Evolutionary conservation across 2,888 invertebrate genomes (phyloP).

Genomic region (Macrosoma leucophasiata): DNA sequence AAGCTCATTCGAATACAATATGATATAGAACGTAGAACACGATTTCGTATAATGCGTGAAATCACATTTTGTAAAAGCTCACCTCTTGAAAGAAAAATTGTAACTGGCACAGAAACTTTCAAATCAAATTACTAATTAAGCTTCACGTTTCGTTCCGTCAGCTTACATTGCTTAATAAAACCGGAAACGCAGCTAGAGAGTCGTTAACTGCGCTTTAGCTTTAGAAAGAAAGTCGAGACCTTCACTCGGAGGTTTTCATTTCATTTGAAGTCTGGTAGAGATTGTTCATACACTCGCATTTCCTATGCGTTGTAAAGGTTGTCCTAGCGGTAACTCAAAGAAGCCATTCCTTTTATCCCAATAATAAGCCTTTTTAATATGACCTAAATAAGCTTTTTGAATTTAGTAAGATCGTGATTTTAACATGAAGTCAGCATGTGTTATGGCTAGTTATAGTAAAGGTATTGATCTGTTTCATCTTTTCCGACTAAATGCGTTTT

Average conservation of each 20-base stretch:
- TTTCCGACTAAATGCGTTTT: conserved; percentile 58
- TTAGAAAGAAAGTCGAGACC: conserved; percentile 54
- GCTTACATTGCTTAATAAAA: conserved; percentile 60
- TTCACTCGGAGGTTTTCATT: conserved; percentile 53
- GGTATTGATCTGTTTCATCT: conserved; percentile 50
- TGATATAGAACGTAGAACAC: no score
- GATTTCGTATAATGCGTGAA: no score
- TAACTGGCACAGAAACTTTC: conserved; percentile 42
- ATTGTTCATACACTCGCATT: conserved; percentile 37
- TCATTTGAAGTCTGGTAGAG: conserved; percentile 45
- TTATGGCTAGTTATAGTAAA: conserved; percentile 23
- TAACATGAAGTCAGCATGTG: background rate
- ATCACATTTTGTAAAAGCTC: no score
- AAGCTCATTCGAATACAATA: no score
- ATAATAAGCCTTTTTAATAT: conserved; percentile 27
- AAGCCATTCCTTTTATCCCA: conserved; percentile 32
- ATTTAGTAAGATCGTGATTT: no score
- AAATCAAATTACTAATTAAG: conserved; percentile 61
- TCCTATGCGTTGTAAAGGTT: conserved; percentile 37
- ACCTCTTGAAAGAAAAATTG: conserved; percentile 31
- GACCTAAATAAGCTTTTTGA: conserved; percentile 14
- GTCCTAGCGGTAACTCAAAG: conserved; percentile 27
- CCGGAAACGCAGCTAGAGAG: conserved; percentile 47
- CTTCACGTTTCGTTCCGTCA: conserved; percentile 47
- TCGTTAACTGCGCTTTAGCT: conserved; percentile 54